Base-by-base conservation (phyloP, 2,888 invertebrate genomes). In the Petrolisthes cinctipes region DNA sequence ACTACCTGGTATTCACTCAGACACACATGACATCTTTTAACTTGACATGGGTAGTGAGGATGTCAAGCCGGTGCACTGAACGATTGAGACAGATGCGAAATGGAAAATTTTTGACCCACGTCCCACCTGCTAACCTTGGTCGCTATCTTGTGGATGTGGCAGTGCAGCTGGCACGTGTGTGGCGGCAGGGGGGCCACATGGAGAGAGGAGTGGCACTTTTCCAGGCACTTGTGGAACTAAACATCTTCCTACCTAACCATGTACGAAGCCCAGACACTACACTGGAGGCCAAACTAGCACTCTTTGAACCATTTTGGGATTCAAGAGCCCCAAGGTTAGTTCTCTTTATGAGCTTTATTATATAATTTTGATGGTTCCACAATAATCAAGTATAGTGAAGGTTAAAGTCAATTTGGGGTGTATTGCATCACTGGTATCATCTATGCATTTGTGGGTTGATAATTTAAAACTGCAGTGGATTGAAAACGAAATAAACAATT, bases 241-340 rank as follows among this genome's bases (percentile, higher is more conserved):
- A 93, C 91, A 91, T 93, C 9, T 93, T 92, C 90, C 91, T 92
- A 82, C 93, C 93, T 4, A 68, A 83, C 11, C 53, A 76, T 82
- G 61, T 90, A 14, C 82, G 85, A 20, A 20, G 71, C 23, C 90
- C 91, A 57, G 90, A 90, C 57, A 86, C 91, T 11, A 75, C 92
- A 75, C 86, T 91, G 53, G 91, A 91, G 81, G 92, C 92, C 6
- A 92, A 91, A 79, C 89, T 92, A 61, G 91, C 91, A 23, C 91
- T 92, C 66, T 92, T 93, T 91, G 93, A 93, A 91, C 92, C 92
- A 51, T 93, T 93, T 91, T 93, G 93, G 93, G 93, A 93, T 82
- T 92, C 92, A 90, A 92, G 92, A 53, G 92, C 92, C 57, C 91
- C 93, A 17, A 89, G 90, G 89, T 90, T 75, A n/a, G 71, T 71